Evolutionary conservation across 2,888 invertebrate species (phyloP).

Genomic region (Aproaerema taeniolella): DNA sequence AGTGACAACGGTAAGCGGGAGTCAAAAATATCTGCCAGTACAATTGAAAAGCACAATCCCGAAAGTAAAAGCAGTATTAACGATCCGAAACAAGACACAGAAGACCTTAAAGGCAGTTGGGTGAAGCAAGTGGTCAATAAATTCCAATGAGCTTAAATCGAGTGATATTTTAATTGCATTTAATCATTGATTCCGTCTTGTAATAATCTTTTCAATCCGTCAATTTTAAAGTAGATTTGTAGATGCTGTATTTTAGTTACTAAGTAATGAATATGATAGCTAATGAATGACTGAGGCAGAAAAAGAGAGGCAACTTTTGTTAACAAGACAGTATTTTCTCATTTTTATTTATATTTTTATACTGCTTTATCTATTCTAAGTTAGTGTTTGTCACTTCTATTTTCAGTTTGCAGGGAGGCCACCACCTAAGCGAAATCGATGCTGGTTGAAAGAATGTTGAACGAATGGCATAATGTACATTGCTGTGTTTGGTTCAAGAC

Average conservation of each 20-base stretch:
- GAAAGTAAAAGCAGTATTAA: conserved; percentile 34
- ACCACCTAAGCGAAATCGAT: no score
- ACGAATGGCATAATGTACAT: no score
- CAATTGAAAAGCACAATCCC: conserved; percentile 35
- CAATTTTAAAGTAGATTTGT: conserved; percentile 19
- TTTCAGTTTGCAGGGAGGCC: no score
- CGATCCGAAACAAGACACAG: conserved; percentile 29
- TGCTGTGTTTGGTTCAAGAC: no score
- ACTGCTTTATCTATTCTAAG: no score
- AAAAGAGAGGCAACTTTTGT: not conserved
- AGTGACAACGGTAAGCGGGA: conserved; percentile 39
- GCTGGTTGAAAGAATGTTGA: no score
- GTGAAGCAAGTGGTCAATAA: conserved; percentile 85
- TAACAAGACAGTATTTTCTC: no score
- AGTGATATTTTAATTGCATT: conserved; percentile 51
- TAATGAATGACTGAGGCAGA: not conserved
- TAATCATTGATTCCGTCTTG: conserved; percentile 51
- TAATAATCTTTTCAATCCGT: conserved; percentile 46
- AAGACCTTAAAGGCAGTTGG: conserved; percentile 79
- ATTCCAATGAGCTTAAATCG: conserved; percentile 75
- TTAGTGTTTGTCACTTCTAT: no score
- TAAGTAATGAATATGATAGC: no score
- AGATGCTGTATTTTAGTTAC: conserved; percentile 26
- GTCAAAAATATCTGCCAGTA: conserved; percentile 29
- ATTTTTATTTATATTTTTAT: no score